Evolutionary conservation across 2,888 invertebrate species (phyloP).

Genomic region (Platerodrilus igneus): DNA sequence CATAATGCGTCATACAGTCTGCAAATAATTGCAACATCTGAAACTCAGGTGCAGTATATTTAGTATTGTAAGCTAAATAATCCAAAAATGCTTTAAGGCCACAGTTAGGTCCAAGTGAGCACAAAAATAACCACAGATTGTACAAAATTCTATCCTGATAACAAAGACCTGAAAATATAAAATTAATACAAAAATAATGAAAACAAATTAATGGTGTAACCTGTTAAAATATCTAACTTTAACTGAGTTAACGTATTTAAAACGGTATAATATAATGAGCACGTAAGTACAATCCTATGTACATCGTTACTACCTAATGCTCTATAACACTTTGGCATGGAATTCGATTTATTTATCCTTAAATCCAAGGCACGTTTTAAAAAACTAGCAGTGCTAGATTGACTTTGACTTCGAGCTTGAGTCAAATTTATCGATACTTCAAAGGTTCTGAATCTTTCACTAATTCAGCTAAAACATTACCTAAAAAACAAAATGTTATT

Average conservation of each 20-base stretch:
- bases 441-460: slow-evolving; percentile 48
- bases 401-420: slow-evolving; percentile 36
- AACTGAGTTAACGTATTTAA: slow-evolving; percentile 86
- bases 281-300: slow-evolving; percentile 78
- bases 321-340: slow-evolving; percentile 62
- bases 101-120: slow-evolving; percentile 81
- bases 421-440: slow-evolving; percentile 38
- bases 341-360: slow-evolving; percentile 56
- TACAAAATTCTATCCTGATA: slow-evolving; percentile 88
- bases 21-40: slow-evolving; percentile 89
- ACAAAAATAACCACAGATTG: slow-evolving; percentile 86
- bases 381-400: slow-evolving; percentile 51
- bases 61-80: slow-evolving; percentile 73
- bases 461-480: slow-evolving; percentile 49
- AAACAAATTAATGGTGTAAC: slow-evolving; percentile 44
- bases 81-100: slow-evolving; percentile 87
- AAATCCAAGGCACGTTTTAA: slow-evolving; percentile 59
- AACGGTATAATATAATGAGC: slow-evolving; percentile 88
- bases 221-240: slow-evolving; percentile 87
- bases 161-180: slow-evolving; percentile 69
- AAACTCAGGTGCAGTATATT: slow-evolving; percentile 81
- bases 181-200: slow-evolving; percentile 1
- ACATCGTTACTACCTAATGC: slow-evolving; percentile 79
- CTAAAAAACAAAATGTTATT: too few species aligned
- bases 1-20: slow-evolving; percentile 93